Evolutionary conservation across 2,113 vertebrate genomes (phyloP), one percentile per base, ranked within the genome.

Genomic region (Geococcyx californianus): DNA sequence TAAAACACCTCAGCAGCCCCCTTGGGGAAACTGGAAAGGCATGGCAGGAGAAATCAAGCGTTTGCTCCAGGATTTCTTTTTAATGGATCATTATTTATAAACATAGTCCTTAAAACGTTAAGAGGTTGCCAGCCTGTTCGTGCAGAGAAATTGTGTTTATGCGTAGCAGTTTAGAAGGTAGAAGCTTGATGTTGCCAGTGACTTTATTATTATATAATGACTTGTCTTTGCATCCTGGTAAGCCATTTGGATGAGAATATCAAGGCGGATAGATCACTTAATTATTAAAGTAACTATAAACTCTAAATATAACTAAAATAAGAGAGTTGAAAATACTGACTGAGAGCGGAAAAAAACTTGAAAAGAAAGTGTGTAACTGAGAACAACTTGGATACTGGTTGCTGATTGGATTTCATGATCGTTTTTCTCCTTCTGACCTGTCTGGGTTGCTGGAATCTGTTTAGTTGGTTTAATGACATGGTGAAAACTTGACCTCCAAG

Each of bases 401-500:
- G 34, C 63, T 34, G 93, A 0, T 91, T 74, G 8, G 24, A 20
- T 95, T 88, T 81, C 36, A 1, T 11, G 76, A 52, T 44, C 62
- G 25, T 67, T 72, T 11, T 26, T 54, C 55, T 81, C 42, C 56
- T 67, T 7, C 54, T 60, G 68, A 49, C 36, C 63, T 16, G n/a
- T 20, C 54, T 4, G 54, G 26, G 16, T 66, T 79, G 31, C 58
- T 13, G 36, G 81, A 64, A 66, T 67, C 36, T 26, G 16, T 75
- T 70, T n/a, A 7, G 33, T 44, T 70, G 38, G 11, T 87, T 83
- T 77, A 58, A 47, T 34, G 78, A 33, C 75, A 24, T 6, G 34
- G 51, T 77, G 85, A 88, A 92, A 84, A 36, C 76, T 64, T 93
- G 87, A 87, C 68, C 77, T 95, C 49, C 16, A 17, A 84, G 64